Conservation (phyloP, 2,888 invertebrate species). For the Formica aserva region DNA sequence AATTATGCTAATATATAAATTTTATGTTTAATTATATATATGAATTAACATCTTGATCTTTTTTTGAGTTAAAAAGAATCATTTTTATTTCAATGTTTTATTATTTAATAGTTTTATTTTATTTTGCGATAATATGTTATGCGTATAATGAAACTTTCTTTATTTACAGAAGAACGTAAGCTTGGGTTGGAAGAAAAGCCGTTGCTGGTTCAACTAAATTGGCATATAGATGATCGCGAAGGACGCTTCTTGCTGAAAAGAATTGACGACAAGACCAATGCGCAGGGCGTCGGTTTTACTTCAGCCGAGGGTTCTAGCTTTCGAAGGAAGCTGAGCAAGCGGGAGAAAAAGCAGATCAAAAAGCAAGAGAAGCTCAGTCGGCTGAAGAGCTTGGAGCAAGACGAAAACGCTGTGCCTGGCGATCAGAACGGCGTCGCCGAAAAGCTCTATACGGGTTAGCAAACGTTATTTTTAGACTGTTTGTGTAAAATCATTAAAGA, state of each 20-base stretch:
- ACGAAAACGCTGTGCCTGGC: slow-evolving; percentile 86
- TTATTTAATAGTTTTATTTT: neutral
- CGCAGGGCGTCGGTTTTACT: slow-evolving; percentile 89
- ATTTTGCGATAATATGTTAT: neutral
- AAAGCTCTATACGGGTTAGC: slow-evolving; percentile 94
- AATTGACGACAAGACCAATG: slow-evolving; percentile 93
- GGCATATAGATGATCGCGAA: slow-evolving; percentile 99
- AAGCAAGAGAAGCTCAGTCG: slow-evolving; percentile 96
- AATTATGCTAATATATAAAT: neutral
- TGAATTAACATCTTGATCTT: neutral
- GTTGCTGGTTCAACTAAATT: slow-evolving; percentile 98
- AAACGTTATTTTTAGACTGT: slow-evolving; percentile 8
- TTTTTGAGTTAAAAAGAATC: neutral
- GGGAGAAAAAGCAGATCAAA: slow-evolving; percentile 99
- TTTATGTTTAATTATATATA: neutral
- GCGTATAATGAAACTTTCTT: neutral
- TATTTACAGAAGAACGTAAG: slow-evolving; percentile 93
- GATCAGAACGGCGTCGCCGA: slow-evolving; percentile 94
- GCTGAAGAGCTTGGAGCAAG: slow-evolving; percentile 89
- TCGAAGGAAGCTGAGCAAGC: slow-evolving; percentile 97
- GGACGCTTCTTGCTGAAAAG: slow-evolving; percentile 97
- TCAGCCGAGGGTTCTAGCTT: slow-evolving; percentile 92
- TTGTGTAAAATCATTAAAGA: neutral
- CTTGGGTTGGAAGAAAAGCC: slow-evolving; percentile 97
- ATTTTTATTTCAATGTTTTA: neutral